A percentile compares a stretch with the other conserved stretches of the same genome.
These are phyloP conservation scores for Heliconius sara DNA, from an alignment of 2,888 invertebrate genomes.

Conservation along the genomic window DNA sequence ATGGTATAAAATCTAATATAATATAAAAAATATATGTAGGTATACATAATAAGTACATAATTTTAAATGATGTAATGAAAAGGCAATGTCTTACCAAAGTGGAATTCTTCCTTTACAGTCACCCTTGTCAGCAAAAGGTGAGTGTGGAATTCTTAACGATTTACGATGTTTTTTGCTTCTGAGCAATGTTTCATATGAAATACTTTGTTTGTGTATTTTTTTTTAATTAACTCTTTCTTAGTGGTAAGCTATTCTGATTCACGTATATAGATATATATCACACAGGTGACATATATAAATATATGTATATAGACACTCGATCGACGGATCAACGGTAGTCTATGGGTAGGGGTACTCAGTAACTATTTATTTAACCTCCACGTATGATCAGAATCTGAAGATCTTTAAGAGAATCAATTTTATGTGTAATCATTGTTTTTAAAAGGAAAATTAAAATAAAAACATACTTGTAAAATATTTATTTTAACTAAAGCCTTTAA, in stretches of 20 bases:
- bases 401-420: too few relatives aligned
- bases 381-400: too few relatives aligned
- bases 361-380: too few relatives aligned
- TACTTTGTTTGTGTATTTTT: not conserved
- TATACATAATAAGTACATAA: not conserved
- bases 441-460: too few relatives aligned
- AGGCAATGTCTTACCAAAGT: conserved; percentile 1
- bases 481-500: too few relatives aligned
- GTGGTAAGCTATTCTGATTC: not conserved
- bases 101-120: conserved; percentile 15
- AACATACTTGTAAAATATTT: too few relatives aligned
- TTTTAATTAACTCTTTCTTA: not conserved
- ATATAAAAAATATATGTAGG: not conserved
- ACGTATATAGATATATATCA: too few relatives aligned
- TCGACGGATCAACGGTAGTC: too few relatives aligned
- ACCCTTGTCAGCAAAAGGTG: conserved; percentile 14
- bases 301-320: too few relatives aligned
- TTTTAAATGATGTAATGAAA: not conserved
- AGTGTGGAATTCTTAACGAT: not conserved
- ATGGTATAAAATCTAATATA: not conserved
- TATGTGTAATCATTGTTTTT: too few relatives aligned
- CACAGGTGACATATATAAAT: too few relatives aligned
- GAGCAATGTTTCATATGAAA: conserved; percentile 2
- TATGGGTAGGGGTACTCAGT: too few relatives aligned
- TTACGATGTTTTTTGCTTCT: conserved; percentile 3